Conservation (phyloP, 2,888 invertebrate species). For the Microplitis manilae region DNA sequence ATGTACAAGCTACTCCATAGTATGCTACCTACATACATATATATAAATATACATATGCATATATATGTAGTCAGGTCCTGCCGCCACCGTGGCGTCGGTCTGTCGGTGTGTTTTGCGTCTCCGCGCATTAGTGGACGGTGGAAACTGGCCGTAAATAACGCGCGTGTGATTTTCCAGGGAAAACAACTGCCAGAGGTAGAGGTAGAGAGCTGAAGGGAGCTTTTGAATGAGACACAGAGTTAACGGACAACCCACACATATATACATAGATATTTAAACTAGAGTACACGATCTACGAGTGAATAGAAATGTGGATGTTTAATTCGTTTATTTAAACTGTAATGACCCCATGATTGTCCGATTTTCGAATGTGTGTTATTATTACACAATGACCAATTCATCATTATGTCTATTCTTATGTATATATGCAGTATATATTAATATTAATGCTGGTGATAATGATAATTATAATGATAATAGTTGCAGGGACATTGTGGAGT, state of each 20-base stretch:
- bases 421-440: neutral
- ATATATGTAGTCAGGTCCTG: neutral
- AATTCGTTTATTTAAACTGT: neutral
- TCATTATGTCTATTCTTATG: neutral
- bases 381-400: neutral
- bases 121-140: conserved; percentile 11
- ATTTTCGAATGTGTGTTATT: neutral
- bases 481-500: neutral
- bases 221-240: neutral
- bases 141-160: conserved; percentile 24
- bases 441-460: neutral
- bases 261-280: neutral
- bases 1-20: conserved; percentile 50
- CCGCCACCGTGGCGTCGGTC: neutral
- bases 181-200: conserved; percentile 2
- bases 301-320: neutral
- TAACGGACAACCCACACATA: neutral
- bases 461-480: neutral
- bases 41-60: conserved; percentile 25
- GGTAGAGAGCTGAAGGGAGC: neutral
- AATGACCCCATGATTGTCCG: neutral
- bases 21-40: conserved; percentile 30
- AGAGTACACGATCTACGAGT: neutral
- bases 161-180: conserved; percentile 1
- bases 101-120: neutral